Evolutionary conservation across 2,888 invertebrate genomes (phyloP).

Genomic region (Synanthedon andrenaeformis): DNA sequence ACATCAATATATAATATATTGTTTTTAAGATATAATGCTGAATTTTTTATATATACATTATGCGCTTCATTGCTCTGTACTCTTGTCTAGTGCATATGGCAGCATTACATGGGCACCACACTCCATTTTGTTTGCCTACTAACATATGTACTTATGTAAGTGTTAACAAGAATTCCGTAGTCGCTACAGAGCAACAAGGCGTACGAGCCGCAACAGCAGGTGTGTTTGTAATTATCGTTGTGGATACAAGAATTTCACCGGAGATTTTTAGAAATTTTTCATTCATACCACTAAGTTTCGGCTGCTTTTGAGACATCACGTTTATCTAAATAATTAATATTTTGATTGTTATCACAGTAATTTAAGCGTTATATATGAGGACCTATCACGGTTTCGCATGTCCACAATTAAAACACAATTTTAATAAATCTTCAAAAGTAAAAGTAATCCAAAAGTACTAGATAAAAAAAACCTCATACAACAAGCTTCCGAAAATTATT

Average conservation of each 20-base stretch:
- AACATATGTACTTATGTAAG: conserved; percentile 43
- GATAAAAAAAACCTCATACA: no score
- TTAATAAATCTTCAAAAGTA: no score
- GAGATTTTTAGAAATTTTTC: conserved; percentile 4
- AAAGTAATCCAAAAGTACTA: no score
- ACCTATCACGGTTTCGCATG: no score
- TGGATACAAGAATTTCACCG: not conserved
- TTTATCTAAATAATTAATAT: no score
- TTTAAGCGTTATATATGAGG: no score
- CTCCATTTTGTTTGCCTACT: conserved; percentile 36
- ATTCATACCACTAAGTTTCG: conserved; percentile 2
- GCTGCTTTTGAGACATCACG: not conserved
- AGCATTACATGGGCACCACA: not conserved
- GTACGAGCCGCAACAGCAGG: conserved; percentile 21
- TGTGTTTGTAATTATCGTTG: conserved; percentile 18
- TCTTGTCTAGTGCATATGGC: no score
- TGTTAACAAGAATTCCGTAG: conserved; percentile 40
- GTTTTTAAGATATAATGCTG: no score
- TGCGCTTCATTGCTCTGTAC: not conserved
- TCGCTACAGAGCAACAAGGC: conserved; percentile 17
- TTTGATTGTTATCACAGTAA: no score
- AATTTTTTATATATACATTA: not conserved
- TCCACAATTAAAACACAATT: no score
- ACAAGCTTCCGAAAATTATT: no score
- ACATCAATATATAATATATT: no score